Conservation (phyloP, 1,140 invertebrate species). For the Drosophila bifasciata region DNA sequence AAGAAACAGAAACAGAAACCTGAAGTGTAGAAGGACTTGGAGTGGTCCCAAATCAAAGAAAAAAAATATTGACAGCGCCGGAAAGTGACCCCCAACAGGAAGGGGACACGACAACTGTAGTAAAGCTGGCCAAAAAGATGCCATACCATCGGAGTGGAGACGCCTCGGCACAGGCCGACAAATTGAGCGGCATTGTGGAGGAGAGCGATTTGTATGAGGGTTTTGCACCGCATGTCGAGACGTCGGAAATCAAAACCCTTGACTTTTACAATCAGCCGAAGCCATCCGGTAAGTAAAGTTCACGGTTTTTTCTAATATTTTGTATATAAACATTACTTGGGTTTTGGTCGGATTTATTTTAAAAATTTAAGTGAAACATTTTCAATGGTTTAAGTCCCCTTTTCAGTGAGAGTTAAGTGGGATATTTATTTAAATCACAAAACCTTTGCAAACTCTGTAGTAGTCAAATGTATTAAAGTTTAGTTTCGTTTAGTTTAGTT, state of each 20-base stretch:
- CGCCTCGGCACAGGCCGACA: conserved; percentile 79
- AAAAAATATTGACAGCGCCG: conserved; percentile 17
- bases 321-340: neutral
- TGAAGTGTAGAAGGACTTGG: conserved; percentile 6
- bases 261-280: conserved; percentile 84
- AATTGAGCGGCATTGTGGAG: conserved; percentile 87
- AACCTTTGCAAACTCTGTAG: too few relatives aligned
- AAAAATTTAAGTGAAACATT: too few relatives aligned
- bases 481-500: too few relatives aligned
- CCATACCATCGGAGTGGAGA: conserved; percentile 77
- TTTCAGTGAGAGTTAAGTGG: too few relatives aligned
- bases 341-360: neutral
- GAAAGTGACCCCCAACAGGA: conserved; percentile 12
- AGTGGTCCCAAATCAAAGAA: conserved; percentile 31
- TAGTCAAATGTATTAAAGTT: too few relatives aligned
- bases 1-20: neutral
- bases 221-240: conserved; percentile 90
- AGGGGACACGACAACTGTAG: conserved; percentile 11
- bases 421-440: too few relatives aligned
- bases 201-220: conserved; percentile 89
- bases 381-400: too few relatives aligned
- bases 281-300: conserved; percentile 68
- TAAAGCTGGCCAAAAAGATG: conserved; percentile 77
- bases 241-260: conserved; percentile 87
- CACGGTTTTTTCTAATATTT: neutral